Base-by-base conservation (phyloP, 2,888 invertebrate genomes). In the Chironomus riparius region DNA sequence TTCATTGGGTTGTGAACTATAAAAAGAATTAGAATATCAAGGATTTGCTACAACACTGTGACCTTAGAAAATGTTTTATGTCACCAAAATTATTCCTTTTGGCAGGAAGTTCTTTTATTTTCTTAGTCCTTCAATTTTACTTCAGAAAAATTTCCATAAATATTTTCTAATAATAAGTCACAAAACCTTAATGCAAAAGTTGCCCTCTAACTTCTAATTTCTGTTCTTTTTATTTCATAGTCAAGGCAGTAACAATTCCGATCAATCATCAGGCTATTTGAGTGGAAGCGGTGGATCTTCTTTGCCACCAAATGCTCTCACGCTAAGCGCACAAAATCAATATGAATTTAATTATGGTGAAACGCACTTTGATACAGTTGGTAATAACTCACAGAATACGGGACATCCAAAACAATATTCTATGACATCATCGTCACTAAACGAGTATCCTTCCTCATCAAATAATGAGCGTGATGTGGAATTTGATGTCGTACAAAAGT, bases 381-480 rank as follows among this genome's bases (percentile, higher is more conserved):
- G 50, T 92, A 93, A 80, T 93, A 93, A 76, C 93, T 93, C 47
- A 93, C 93, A 50, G 93, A 94, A 83, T 91, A 92, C 70, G 93
- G 93, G 82, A 93, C 93, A 81, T 91, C 48, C 22, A 15, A 48
- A 75, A 68, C 70, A 76, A 13, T 68, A 28, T 18, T 78, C 71
- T 79, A 78, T 56, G 78, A 75, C 77, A 77, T 79, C 47, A 76
- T 71, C 28, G 28, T 28, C 73, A 77, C 5, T 78, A 81, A 61
- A 78, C 81, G 80, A 80, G 81, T 78, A 81, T 81, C 65, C 72
- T 24, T 72, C 72, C 6, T 62, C 61, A 18, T 22, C 77, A 77
- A 78, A 72, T 50, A 61, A 72, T 72, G 77, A 76, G 15, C 68
- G 70, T 22, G 77, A 78, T 48, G 61, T 72, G 48, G 77, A 77